phyloP scores from a whole-genome alignment of 1,140 invertebrate genomes.

The Babylonia areolata region DNA sequence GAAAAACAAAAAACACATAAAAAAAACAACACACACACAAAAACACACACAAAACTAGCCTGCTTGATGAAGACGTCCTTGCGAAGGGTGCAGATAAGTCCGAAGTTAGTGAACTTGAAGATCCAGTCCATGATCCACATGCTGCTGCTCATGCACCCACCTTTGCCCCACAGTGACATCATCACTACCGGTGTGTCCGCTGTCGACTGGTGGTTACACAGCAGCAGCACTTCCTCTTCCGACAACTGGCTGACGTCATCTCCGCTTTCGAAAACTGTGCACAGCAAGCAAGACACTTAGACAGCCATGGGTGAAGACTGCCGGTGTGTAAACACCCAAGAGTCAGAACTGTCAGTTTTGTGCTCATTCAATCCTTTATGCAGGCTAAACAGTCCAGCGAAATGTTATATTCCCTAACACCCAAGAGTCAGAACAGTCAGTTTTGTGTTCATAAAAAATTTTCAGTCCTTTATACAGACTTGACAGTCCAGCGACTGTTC shows the following conservation, averaged over 20 bases:
- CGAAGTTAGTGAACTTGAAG: conserved; percentile 98
- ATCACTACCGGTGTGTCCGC: conserved; percentile 96
- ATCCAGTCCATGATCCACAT: conserved; percentile 98
- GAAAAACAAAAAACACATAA: too few species aligned
- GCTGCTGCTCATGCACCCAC: conserved; percentile 49
- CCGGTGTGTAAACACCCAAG: too few species aligned
- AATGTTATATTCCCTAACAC: too few species aligned
- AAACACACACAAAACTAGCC: conserved; percentile 43
- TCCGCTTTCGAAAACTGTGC: conserved; percentile 91
- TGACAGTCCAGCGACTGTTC: too few species aligned
- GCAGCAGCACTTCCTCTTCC: conserved; percentile 84
- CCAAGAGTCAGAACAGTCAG: too few species aligned
- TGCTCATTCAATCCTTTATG: too few species aligned
- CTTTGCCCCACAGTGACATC: conserved; percentile 72
- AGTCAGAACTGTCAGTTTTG: too few species aligned
- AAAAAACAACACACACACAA: too few species aligned
- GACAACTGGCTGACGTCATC: conserved; percentile 87
- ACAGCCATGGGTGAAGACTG: too few species aligned
- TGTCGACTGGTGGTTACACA: conserved; percentile 97
- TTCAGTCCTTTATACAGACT: too few species aligned
- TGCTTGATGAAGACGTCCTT: conserved; percentile 94
- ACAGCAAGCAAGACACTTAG: not conserved
- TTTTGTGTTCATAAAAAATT: too few species aligned
- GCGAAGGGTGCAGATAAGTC: conserved; percentile 91
- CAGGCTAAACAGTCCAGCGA: too few species aligned